Conservation (phyloP, 2,888 invertebrate genomes). For the Agrotis puta region DNA sequence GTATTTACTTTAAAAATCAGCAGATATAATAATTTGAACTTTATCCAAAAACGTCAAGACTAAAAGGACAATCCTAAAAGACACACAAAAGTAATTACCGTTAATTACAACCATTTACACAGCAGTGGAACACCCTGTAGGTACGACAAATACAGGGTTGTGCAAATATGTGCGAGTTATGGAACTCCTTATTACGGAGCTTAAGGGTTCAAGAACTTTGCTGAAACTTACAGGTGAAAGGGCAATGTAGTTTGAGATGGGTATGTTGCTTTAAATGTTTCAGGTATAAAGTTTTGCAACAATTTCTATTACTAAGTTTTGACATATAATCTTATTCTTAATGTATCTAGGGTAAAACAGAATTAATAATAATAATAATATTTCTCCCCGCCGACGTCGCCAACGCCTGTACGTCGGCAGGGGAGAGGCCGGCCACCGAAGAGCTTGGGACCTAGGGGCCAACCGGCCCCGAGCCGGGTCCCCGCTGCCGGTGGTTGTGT, state of each 20-base stretch:
- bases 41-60: background rate
- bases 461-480: too few relatives aligned
- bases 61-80: background rate
- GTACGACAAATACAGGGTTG: constrained; percentile 17
- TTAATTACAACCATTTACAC: constrained; percentile 4
- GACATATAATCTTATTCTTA: background rate
- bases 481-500: too few relatives aligned
- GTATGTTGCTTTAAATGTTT: background rate
- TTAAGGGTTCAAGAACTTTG: constrained; percentile 21
- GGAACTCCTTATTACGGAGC: constrained; percentile 26
- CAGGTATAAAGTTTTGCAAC: background rate
- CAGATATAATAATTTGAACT: background rate
- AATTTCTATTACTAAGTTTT: background rate
- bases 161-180: constrained; percentile 30
- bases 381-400: too few relatives aligned
- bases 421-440: too few relatives aligned
- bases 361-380: too few relatives aligned
- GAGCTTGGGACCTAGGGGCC: too few relatives aligned
- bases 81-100: background rate
- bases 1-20: too few relatives aligned
- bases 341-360: too few relatives aligned
- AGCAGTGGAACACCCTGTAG: constrained; percentile 2
- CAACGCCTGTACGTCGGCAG: too few relatives aligned
- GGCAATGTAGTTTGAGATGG: background rate
- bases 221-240: constrained; percentile 19